Evolutionary conservation across 2,888 invertebrate species (phyloP).

Genomic region (Caenorhabditis becei): DNA sequence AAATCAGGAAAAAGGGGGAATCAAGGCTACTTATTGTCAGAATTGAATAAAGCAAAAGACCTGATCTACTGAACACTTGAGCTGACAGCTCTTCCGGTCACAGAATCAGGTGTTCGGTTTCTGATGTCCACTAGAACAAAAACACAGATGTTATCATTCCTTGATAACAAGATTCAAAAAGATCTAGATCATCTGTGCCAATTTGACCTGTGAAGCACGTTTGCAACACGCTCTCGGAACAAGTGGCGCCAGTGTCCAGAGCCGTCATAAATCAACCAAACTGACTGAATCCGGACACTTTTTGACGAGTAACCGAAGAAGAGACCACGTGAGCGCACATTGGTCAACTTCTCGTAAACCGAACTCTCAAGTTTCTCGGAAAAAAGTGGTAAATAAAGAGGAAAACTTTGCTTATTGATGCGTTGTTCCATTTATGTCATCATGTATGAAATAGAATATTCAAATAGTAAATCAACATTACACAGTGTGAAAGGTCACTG

Average conservation of each 20-base stretch:
- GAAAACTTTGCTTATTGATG: constrained; percentile 36
- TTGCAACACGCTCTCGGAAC: background rate
- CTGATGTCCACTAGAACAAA: too few species aligned
- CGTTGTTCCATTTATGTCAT: background rate
- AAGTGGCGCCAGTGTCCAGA: background rate
- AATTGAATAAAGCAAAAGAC: too few species aligned
- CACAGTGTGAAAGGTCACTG: background rate
- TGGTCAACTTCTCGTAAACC: background rate
- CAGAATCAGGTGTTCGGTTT: too few species aligned
- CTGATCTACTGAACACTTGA: too few species aligned
- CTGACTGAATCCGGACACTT: constrained; percentile 17
- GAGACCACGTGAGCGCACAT: constrained; percentile 21
- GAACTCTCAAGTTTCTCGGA: constrained; percentile 38
- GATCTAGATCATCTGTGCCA: background rate
- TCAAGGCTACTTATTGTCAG: too few species aligned
- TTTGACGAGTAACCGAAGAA: constrained; percentile 20
- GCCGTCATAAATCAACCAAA: background rate
- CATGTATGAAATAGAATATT: constrained; percentile 11
- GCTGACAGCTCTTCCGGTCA: too few species aligned
- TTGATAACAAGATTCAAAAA: background rate
- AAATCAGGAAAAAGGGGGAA: too few species aligned
- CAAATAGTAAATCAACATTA: background rate
- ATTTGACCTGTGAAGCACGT: background rate
- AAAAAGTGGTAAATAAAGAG: too few species aligned
- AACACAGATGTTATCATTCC: too few species aligned